Base-by-base conservation (phyloP, 2,113 vertebrate species). In the Daphoenositta chrysoptera region DNA sequence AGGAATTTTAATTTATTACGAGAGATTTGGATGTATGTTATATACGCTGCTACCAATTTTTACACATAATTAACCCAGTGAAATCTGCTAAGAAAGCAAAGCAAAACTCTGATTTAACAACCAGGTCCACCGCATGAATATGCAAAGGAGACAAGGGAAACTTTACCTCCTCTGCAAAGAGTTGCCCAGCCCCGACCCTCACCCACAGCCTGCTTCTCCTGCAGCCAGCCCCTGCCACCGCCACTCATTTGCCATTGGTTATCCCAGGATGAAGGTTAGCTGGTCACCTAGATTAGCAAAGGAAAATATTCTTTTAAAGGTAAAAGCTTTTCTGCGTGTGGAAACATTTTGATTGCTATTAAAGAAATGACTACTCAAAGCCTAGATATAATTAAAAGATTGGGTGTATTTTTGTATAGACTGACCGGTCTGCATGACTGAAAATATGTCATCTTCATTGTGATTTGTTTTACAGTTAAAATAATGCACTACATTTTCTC, bases 381-480 rank as follows among this genome's bases (percentile, higher is more conserved):
- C 33, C 60, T 35, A 76, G 77, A 44, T 81, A 64, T 71, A 87
- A 95, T 88, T 86, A 66, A 93, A 96, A 71, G 68, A 71, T 56
- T 54, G 20, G 20, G n/a, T 86, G 35, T 66, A 30, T 75, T 94
- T 95, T 93, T 87, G 64, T 51, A 20, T 39, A 19, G 28, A 18
- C 72, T 51, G 26, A 42, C 39, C 84, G 44, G n/a, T 83, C 51
- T 83, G 53, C 68, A 22, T 68, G 86, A 50, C 80, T 76, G 56
- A 95, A 94, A 94, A 78, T 64, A 80, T 7, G 12, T 78, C 79
- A 75, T 72, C 83, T 90, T 73, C 83, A 65, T 35, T 83, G 53
- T 76, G 85, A 95, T 95, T 86, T 90, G 82, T 83, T 95, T 92
- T 84, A 65, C 10, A 1, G 72, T 68, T 93, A 78, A 96, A 95